A percentile compares a stretch with the other conserved stretches of the same genome.
These are phyloP conservation scores for Turritopsis rubra DNA, from an alignment of 30 jellyfish, hydroid and myxozoan species.

Conservation along the genomic window DNA sequence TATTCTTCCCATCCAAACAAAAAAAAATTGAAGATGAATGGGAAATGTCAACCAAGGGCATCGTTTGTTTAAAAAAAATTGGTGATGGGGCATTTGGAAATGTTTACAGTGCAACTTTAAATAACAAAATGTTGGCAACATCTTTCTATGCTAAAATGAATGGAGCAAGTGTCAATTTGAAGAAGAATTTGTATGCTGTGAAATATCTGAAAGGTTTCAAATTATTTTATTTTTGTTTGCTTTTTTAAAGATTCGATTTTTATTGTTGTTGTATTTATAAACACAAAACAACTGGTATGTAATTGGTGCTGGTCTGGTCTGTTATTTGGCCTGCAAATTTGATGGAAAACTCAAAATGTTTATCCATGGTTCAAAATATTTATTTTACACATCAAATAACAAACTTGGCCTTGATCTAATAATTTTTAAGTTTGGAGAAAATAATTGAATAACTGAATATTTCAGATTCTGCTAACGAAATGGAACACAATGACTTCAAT, in stretches of 20 bases:
- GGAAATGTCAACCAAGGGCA: slow-evolving; percentile 52
- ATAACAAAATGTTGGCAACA: slow-evolving; percentile 24
- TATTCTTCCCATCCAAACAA: background rate
- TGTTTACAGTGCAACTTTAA: slow-evolving; percentile 62
- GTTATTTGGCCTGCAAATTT: background rate
- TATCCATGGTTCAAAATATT: no score
- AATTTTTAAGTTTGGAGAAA: no score
- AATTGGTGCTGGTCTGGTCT: background rate
- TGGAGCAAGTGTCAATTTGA: background rate
- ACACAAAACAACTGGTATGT: no score
- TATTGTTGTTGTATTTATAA: no score
- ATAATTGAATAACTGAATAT: no score
- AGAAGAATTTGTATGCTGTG: slow-evolving; percentile 44
- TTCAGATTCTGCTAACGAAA: slow-evolving; percentile 41
- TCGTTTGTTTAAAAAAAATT: slow-evolving; percentile 39
- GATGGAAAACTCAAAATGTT: background rate
- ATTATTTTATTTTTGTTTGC: background rate
- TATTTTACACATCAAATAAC: no score
- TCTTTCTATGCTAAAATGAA: background rate
- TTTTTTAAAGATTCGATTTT: background rate
- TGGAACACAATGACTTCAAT: slow-evolving; percentile 46
- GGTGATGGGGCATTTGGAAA: slow-evolving; percentile 95
- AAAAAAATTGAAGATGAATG: slow-evolving; percentile 34
- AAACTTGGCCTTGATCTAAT: no score
- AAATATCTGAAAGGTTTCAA: slow-evolving; percentile 50